Percentiles rank a stretch among this genome's conserved stretches.
Evolutionary conservation across 2,888 invertebrate genomes (phyloP).

Genomic region (Unio delphinus): DNA sequence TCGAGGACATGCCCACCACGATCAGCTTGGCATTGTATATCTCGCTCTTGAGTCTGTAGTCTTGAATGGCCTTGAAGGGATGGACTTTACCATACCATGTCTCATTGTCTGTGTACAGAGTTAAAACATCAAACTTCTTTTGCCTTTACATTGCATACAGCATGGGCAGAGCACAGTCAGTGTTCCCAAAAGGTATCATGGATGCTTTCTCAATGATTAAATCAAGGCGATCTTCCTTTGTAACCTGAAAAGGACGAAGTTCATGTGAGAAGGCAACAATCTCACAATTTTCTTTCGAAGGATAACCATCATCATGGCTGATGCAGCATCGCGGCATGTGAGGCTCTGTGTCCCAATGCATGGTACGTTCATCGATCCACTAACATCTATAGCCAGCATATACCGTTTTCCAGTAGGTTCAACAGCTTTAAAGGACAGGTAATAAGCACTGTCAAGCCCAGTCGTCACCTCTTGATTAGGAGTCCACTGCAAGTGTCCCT

Average conservation of each 20-base stretch:
- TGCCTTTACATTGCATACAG: constrained; percentile 78
- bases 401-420: no score
- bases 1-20: constrained; percentile 66
- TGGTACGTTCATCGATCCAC: no score
- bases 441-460: no score
- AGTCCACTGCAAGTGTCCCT: no score
- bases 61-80: constrained; percentile 74
- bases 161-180: constrained; percentile 39
- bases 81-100: constrained; percentile 69
- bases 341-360: no score
- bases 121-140: constrained; percentile 80
- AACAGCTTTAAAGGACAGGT: no score
- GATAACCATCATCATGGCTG: no score
- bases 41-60: constrained; percentile 75
- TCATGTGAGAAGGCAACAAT: constrained; percentile 2
- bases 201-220: constrained; percentile 31
- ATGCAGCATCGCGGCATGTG: no score
- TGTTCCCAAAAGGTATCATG: constrained; percentile 36
- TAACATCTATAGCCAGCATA: no score
- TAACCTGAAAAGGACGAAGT: constrained; percentile 34
- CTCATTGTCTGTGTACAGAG: constrained; percentile 79
- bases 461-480: no score
- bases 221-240: constrained; percentile 30
- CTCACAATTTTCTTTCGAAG: no score
- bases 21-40: constrained; percentile 55